Conservation (phyloP, 2,113 vertebrate genomes). For the Podarcis cretensis region DNA sequence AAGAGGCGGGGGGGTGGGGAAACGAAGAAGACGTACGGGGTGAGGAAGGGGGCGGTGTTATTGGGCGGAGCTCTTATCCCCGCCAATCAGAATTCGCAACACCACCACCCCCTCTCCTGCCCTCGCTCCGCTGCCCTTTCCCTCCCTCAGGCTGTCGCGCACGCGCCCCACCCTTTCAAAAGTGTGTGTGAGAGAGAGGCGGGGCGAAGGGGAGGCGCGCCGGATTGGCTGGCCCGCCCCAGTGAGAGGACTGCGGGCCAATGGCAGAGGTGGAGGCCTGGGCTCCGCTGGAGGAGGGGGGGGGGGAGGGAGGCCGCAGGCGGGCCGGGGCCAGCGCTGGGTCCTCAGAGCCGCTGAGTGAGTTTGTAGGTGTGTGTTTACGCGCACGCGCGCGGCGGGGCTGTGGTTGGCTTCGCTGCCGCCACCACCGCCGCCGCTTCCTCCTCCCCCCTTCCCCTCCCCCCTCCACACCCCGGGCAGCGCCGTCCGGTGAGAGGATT, state of each 20-base stretch:
- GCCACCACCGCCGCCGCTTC: background rate
- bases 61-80: background rate
- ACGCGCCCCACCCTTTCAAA: background rate
- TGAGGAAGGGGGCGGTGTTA: too few species aligned
- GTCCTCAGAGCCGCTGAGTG: background rate
- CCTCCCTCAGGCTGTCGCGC: background rate
- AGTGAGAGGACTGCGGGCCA: slow-evolving; percentile 1
- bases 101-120: background rate
- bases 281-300: background rate
- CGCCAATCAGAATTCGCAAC: background rate
- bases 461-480: slow-evolving; percentile 35
- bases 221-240: background rate
- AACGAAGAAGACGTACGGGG: background rate
- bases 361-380: background rate
- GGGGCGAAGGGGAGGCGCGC: background rate
- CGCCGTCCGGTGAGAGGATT: slow-evolving; percentile 34
- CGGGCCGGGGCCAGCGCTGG: background rate
- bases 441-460: background rate
- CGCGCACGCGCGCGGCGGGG: slow-evolving; percentile 23
- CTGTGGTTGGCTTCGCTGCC: slow-evolving; percentile 56
- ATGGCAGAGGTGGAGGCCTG: background rate
- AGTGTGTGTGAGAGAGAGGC: background rate
- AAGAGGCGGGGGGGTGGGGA: background rate
- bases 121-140: background rate
- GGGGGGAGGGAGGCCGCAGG: background rate